Percentiles rank a stretch among this genome's conserved stretches.
phyloP scores from a whole-genome alignment of 2,888 invertebrate species.

The Drosophila prolongata region DNA sequence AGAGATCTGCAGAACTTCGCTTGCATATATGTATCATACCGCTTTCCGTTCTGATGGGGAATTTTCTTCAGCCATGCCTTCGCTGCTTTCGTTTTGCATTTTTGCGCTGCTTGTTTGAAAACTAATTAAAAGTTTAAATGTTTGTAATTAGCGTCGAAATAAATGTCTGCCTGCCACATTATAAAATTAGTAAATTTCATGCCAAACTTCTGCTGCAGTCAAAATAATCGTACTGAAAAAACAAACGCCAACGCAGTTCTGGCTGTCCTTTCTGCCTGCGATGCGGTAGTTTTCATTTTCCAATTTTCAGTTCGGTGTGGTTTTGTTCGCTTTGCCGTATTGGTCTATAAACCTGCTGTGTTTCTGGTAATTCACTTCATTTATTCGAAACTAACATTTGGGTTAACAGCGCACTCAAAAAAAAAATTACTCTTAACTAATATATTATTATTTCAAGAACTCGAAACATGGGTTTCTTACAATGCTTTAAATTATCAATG shows the following conservation, averaged over 20 bases:
- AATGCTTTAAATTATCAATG: too few species aligned
- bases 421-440: too few species aligned
- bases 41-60: neutral
- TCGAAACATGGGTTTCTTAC: too few species aligned
- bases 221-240: conserved; percentile 31
- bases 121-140: conserved; percentile 77
- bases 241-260: conserved; percentile 21
- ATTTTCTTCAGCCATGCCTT: conserved; percentile 20
- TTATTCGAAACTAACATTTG: neutral
- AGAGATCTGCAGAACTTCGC: conserved; percentile 25
- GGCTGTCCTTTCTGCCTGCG: conserved; percentile 11
- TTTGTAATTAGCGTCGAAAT: conserved; percentile 75
- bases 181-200: conserved; percentile 71
- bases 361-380: neutral
- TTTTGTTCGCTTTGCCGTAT: conserved; percentile 14
- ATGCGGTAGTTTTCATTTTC: conserved; percentile 28
- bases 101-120: conserved; percentile 58
- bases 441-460: too few species aligned
- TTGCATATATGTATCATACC: conserved; percentile 16
- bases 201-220: conserved; percentile 55
- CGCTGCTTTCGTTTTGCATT: conserved; percentile 32
- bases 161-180: conserved; percentile 75
- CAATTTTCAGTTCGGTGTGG: conserved; percentile 35
- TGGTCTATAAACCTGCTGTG: neutral
- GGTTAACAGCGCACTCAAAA: too few species aligned